These are phyloP conservation scores for Scomberomorus guttatus DNA, from an alignment of 2,797 vertebrate species.

Conservation along the genomic window DNA sequence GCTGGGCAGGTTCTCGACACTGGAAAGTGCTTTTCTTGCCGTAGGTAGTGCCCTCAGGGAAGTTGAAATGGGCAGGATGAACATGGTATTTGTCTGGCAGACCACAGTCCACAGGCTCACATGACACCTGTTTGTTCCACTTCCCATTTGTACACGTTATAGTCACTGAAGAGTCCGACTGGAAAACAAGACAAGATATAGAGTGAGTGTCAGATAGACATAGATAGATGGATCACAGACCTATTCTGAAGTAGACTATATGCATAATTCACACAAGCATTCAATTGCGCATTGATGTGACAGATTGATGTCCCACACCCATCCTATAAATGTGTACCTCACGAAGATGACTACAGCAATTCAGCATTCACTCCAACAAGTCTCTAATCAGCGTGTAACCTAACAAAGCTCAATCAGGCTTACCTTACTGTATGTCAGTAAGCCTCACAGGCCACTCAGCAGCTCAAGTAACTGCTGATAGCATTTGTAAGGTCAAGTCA, in stretches of 20 bases:
- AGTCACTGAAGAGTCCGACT: conserved; percentile 90
- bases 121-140: conserved; percentile 96
- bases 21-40: conserved; percentile 94
- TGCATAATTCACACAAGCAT: background rate
- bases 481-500: conserved; percentile 74
- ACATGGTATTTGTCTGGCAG: conserved; percentile 95
- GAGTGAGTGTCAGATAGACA: conserved; percentile 3
- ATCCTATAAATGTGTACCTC: conserved; percentile 60
- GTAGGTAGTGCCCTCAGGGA: conserved; percentile 94
- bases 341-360: conserved; percentile 57
- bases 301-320: conserved; percentile 33
- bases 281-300: conserved; percentile 22
- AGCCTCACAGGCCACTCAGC: conserved; percentile 61
- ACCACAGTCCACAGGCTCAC: conserved; percentile 96
- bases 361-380: conserved; percentile 56
- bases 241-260: background rate
- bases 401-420: conserved; percentile 57
- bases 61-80: conserved; percentile 93
- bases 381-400: conserved; percentile 59
- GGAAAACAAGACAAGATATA: conserved; percentile 53
- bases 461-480: conserved; percentile 76
- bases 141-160: conserved; percentile 95
- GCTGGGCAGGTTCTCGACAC: conserved; percentile 93
- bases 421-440: conserved; percentile 62
- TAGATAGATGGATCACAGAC: background rate